These are phyloP conservation scores for Drosophila takahashii DNA, from an alignment of 1,140 invertebrate species.

Conservation along the genomic window DNA sequence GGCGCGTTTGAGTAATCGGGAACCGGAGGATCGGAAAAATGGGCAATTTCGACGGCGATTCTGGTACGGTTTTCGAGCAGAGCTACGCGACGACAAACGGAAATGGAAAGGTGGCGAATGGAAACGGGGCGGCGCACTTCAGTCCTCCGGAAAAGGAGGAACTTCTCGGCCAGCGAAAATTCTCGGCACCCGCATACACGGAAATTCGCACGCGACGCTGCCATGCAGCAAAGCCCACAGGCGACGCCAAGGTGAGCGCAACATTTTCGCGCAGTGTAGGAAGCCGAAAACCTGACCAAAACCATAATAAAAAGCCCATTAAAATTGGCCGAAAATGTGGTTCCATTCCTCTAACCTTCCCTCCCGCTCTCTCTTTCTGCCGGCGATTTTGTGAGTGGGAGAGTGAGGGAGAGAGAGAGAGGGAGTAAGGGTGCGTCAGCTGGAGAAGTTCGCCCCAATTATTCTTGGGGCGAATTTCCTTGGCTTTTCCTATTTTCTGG, in stretches of 20 bases:
- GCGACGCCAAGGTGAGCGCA: constrained; percentile 64
- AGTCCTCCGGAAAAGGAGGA: neutral
- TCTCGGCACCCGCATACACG: constrained; percentile 70
- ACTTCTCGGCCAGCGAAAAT: constrained; percentile 52
- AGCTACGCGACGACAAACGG: constrained; percentile 42
- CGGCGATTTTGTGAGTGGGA: constrained; percentile 23
- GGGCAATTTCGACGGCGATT: constrained; percentile 66
- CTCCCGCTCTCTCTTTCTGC: constrained; percentile 13
- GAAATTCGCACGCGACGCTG: constrained; percentile 75
- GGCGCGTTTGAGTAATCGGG: constrained; percentile 9
- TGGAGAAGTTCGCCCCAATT: constrained; percentile 4
- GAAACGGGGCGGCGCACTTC: neutral
- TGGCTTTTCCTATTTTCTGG: constrained; percentile 24
- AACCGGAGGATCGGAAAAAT: constrained; percentile 26
- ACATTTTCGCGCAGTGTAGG: neutral
- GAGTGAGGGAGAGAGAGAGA: constrained; percentile 6
- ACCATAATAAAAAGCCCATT: constrained; percentile 12
- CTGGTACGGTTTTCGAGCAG: constrained; percentile 44
- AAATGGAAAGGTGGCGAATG: constrained; percentile 37
- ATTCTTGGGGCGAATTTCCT: neutral
- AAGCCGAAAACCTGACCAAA: neutral
- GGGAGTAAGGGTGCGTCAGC: constrained; percentile 12
- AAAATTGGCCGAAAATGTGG: constrained; percentile 22
- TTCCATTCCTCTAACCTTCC: constrained; percentile 4
- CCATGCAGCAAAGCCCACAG: constrained; percentile 41